These are phyloP conservation scores for Netelia fuscicornis DNA, from an alignment of 2,888 invertebrate genomes.

Conservation along the genomic window DNA sequence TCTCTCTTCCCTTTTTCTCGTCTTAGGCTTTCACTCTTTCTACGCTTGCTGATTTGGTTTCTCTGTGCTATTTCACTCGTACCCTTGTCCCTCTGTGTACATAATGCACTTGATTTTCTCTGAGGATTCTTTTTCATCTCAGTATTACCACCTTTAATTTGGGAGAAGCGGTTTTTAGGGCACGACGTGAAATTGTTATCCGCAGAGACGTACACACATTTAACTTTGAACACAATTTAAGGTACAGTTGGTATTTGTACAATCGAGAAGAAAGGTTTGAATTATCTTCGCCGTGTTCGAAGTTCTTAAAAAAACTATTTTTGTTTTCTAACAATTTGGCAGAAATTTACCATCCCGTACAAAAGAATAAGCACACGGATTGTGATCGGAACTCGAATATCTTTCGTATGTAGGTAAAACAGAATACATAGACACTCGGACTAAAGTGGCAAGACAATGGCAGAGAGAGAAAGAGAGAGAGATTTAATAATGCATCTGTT, in stretches of 20 bases:
- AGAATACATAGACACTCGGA: background rate
- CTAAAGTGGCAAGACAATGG: background rate
- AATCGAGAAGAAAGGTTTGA: background rate
- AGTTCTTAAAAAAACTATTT: background rate
- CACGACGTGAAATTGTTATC: background rate
- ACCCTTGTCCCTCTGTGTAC: slow-evolving; percentile 5
- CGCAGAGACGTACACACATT: background rate
- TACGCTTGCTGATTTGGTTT: slow-evolving; percentile 13
- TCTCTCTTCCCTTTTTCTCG: slow-evolving; percentile 6
- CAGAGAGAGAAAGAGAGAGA: background rate
- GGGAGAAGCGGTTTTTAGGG: background rate
- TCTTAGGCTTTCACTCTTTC: slow-evolving; percentile 18
- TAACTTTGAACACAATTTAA: background rate
- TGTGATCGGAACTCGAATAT: background rate
- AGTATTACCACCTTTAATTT: background rate
- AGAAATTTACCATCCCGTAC: background rate
- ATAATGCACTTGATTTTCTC: slow-evolving; percentile 10
- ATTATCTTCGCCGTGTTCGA: background rate
- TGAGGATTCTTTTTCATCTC: slow-evolving; percentile 9
- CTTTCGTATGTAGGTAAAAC: background rate
- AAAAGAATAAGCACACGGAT: background rate
- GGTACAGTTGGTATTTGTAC: background rate
- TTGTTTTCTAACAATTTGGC: background rate
- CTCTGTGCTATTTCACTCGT: slow-evolving; percentile 26
- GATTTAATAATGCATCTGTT: slow-evolving; percentile 38